These are phyloP conservation scores for Ascaphus truei DNA, from an alignment of 2,113 vertebrate genomes.

Conservation along the genomic window DNA sequence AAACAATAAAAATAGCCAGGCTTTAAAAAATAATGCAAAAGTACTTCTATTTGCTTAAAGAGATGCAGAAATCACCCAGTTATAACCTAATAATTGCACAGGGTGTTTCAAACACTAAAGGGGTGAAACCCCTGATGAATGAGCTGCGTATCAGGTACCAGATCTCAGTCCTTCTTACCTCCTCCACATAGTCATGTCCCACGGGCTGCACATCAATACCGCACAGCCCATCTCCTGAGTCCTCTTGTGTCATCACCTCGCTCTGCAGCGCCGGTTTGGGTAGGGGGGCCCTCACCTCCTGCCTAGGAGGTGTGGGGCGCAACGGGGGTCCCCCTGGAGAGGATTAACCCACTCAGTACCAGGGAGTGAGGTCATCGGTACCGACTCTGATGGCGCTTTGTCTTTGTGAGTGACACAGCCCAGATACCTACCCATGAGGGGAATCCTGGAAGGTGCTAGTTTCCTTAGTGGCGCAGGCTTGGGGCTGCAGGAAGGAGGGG, in stretches of 20 bases:
- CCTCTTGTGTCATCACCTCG: constrained; percentile 39
- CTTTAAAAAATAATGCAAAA: no score
- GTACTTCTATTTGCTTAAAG: no score
- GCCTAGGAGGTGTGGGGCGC: neutral
- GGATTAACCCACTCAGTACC: neutral
- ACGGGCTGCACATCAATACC: constrained; percentile 60
- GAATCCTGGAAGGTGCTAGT: constrained; percentile 45
- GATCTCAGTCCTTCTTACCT: constrained; percentile 47
- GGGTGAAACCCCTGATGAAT: no score
- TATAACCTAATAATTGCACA: no score
- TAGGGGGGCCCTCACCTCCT: constrained; percentile 34
- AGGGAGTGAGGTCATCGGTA: neutral
- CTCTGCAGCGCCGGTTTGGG: constrained; percentile 43
- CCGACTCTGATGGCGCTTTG: no score
- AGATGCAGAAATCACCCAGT: no score
- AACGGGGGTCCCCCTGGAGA: neutral
- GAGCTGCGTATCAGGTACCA: no score
- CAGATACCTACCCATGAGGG: constrained; percentile 53
- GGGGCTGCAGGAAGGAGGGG: no score
- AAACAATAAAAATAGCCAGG: no score
- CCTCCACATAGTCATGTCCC: constrained; percentile 66
- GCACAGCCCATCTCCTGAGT: constrained; percentile 39
- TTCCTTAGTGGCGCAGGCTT: constrained; percentile 43
- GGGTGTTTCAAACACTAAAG: no score
- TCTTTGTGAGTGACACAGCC: no score